Percentiles rank a stretch among this genome's conserved stretches.
These are phyloP conservation scores for Toxostoma redivivum DNA, from an alignment of 2,113 vertebrate species.

Conservation along the genomic window DNA sequence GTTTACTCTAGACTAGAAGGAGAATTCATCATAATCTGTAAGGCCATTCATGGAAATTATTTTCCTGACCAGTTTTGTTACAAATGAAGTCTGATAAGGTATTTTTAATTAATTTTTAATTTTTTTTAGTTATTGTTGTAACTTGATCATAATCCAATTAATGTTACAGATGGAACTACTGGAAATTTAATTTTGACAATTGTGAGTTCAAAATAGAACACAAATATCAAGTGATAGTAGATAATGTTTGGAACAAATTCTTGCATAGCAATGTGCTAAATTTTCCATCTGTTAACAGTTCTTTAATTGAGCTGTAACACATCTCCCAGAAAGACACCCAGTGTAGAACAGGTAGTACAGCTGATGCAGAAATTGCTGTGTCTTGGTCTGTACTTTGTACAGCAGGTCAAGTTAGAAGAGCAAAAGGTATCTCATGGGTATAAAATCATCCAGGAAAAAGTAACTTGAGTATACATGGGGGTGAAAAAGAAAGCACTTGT, in stretches of 20 bases:
- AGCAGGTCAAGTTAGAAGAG: not conserved
- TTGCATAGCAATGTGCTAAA: not conserved
- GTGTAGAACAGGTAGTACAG: not conserved
- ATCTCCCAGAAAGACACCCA: not conserved
- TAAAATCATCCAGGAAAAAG: not conserved
- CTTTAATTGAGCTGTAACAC: not conserved
- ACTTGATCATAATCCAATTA: not conserved
- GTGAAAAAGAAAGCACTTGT: not conserved
- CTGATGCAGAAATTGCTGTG: not conserved
- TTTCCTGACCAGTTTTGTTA: not conserved
- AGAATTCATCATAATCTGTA: not conserved
- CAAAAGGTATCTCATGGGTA: not conserved
- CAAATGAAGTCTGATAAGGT: not conserved
- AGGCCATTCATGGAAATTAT: not conserved
- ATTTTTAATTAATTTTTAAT: not conserved
- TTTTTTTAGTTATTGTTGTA: not conserved
- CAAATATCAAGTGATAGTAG: not conserved
- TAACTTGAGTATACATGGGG: not conserved
- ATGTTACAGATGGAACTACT: not conserved
- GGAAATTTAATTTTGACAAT: not conserved
- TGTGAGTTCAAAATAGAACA: not conserved
- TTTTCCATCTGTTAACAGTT: slow-evolving; percentile 12
- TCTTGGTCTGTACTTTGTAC: not conserved
- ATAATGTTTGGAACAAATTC: not conserved
- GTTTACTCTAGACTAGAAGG: not conserved